Percentiles rank a stretch among this genome's conserved stretches.
Conservation (phyloP, 2,797 vertebrate genomes). For the Thalassophryne amazonica region DNA sequence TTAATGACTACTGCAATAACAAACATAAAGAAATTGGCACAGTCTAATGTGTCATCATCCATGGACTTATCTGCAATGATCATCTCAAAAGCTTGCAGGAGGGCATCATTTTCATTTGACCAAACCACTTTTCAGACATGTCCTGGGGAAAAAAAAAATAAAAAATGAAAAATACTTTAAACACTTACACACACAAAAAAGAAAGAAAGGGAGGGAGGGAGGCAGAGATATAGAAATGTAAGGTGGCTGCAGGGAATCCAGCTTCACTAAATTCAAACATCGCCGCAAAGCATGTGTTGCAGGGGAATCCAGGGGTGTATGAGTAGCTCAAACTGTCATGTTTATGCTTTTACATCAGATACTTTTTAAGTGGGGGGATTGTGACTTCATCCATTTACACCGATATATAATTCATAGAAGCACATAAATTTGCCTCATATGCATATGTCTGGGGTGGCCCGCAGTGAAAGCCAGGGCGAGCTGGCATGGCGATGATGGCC, state of each 20-base stretch:
- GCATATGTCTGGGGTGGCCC: conserved; percentile 50
- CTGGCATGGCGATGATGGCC: conserved; percentile 52
- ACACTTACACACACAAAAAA: conserved; percentile 20
- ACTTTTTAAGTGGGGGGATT: conserved; percentile 71
- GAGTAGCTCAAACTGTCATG: conserved; percentile 22
- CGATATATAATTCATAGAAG: conserved; percentile 70
- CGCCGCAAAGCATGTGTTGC: conserved; percentile 23
- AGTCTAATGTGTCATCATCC: no score
- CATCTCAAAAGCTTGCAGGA: no score
- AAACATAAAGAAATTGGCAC: no score
- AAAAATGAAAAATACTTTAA: no score
- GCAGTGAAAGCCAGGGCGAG: conserved; percentile 44
- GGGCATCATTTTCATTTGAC: conserved; percentile 62
- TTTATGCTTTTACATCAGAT: conserved; percentile 66
- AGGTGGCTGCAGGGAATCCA: conserved; percentile 12
- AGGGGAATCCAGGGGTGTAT: conserved; percentile 14
- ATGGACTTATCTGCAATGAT: no score
- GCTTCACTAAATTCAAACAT: conserved; percentile 16
- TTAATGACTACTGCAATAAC: no score
- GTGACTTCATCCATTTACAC: conserved; percentile 73
- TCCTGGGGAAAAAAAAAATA: conserved; percentile 34
- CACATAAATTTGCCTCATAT: conserved; percentile 59
- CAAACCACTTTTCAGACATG: conserved; percentile 47
- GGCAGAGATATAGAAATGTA: conserved; percentile 2
- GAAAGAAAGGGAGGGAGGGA: background rate